Percentiles rank a stretch among this genome's conserved stretches.
phyloP scores from a whole-genome alignment of 2,797 vertebrate species.

The Calcarius lapponicus region DNA sequence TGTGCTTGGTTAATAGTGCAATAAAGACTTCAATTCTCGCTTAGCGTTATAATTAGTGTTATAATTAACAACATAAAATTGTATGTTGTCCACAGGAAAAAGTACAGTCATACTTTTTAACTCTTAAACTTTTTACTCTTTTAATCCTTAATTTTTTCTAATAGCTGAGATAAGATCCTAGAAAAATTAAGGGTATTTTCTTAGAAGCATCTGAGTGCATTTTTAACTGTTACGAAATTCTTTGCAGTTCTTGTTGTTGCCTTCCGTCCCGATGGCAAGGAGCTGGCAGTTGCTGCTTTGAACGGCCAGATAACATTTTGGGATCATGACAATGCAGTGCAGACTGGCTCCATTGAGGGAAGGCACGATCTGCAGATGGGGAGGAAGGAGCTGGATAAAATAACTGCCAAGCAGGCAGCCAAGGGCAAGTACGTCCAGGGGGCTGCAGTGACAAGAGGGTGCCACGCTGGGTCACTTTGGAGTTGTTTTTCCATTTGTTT shows the following conservation, averaged over 20 bases:
- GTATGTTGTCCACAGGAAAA: not conserved
- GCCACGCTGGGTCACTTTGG: not conserved
- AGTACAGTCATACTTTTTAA: not conserved
- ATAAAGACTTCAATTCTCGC: not conserved
- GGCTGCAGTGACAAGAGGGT: too few species aligned
- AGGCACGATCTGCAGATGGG: slow-evolving; percentile 91
- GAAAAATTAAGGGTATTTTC: not conserved
- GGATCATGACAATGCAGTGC: slow-evolving; percentile 85
- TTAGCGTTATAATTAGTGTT: not conserved
- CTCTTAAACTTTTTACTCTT: not conserved
- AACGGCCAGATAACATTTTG: slow-evolving; percentile 93
- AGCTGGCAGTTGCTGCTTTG: slow-evolving; percentile 89
- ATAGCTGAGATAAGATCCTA: not conserved
- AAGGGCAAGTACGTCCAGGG: slow-evolving; percentile 90
- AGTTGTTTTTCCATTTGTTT: not conserved
- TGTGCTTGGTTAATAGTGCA: not conserved
- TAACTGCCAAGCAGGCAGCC: slow-evolving; percentile 91
- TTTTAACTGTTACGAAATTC: not conserved
- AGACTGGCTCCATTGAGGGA: slow-evolving; percentile 86
- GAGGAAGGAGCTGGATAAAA: slow-evolving; percentile 92
- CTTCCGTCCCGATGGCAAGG: slow-evolving; percentile 89
- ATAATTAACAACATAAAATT: not conserved
- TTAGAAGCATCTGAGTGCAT: not conserved
- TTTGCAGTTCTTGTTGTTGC: slow-evolving; percentile 83
- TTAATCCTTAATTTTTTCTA: not conserved